phyloP scores from a whole-genome alignment of 2,113 vertebrate genomes.

The Psephotus haematonotus region DNA sequence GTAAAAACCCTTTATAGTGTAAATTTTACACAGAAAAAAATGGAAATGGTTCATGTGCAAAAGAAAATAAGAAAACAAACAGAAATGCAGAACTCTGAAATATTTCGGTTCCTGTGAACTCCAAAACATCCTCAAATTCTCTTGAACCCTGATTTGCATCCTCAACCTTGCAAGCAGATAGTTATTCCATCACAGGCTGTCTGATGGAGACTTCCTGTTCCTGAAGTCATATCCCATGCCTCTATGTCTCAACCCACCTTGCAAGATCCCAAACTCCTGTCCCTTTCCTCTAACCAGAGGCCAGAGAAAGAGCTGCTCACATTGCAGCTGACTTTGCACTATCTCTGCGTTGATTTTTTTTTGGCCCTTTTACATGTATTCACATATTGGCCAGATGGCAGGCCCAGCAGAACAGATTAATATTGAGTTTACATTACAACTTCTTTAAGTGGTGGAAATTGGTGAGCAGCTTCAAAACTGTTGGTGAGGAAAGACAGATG shows the following conservation, averaged over 20 bases:
- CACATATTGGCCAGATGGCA: slow-evolving; percentile 30
- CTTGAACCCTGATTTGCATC: background rate
- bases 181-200: background rate
- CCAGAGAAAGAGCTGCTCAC: background rate
- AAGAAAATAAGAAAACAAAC: background rate
- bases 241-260: background rate
- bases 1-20: background rate
- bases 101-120: background rate
- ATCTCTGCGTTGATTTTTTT: background rate
- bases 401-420: slow-evolving; percentile 32
- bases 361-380: background rate
- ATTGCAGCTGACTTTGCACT: background rate
- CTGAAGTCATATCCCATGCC: background rate
- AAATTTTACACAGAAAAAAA: background rate
- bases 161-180: background rate
- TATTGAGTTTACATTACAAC: slow-evolving; percentile 12
- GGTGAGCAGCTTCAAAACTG: slow-evolving; percentile 23
- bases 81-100: background rate
- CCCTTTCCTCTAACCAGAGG: background rate
- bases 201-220: background rate
- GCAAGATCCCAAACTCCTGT: background rate
- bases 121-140: background rate
- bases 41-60: background rate
- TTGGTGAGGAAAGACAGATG: slow-evolving; percentile 3
- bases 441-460: slow-evolving; percentile 36